phyloP scores from a whole-genome alignment of 2,888 invertebrate genomes.

The Chloroclysta siterata region DNA sequence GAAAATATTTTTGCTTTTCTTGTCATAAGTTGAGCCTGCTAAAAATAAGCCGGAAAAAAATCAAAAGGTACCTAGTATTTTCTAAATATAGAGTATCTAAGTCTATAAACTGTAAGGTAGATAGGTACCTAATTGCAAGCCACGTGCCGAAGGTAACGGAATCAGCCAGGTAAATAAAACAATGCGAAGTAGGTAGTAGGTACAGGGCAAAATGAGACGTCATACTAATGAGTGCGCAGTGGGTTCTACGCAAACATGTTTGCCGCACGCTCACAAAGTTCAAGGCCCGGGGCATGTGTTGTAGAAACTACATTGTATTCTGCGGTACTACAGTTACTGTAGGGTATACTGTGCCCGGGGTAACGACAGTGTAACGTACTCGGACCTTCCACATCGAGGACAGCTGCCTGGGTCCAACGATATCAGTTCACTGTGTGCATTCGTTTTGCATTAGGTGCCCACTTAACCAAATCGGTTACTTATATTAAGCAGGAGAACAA shows the following conservation, averaged over 20 bases:
- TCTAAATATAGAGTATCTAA: slow-evolving; percentile 1
- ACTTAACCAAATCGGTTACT: slow-evolving; percentile 2
- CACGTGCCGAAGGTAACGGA: slow-evolving; percentile 63
- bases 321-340: slow-evolving; percentile 46
- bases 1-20: no score
- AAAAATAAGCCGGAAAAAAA: background rate
- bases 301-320: slow-evolving; percentile 20
- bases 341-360: slow-evolving; percentile 46
- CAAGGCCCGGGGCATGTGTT: slow-evolving; percentile 70
- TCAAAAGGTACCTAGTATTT: no score
- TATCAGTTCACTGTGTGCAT: slow-evolving; percentile 28
- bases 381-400: slow-evolving; percentile 31
- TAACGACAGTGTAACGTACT: slow-evolving; percentile 36
- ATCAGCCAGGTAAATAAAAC: slow-evolving; percentile 58
- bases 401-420: slow-evolving; percentile 27
- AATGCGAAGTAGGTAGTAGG: slow-evolving; percentile 45
- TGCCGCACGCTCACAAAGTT: slow-evolving; percentile 73
- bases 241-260: slow-evolving; percentile 80
- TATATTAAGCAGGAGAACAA: no score
- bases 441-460: slow-evolving; percentile 18
- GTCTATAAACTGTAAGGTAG: background rate
- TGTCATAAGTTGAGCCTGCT: background rate
- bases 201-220: slow-evolving; percentile 61
- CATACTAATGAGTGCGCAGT: slow-evolving; percentile 72
- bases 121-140: slow-evolving; percentile 22